Evolutionary conservation across 2,113 vertebrate species (phyloP).

Genomic region (Leucopsar rothschildi): DNA sequence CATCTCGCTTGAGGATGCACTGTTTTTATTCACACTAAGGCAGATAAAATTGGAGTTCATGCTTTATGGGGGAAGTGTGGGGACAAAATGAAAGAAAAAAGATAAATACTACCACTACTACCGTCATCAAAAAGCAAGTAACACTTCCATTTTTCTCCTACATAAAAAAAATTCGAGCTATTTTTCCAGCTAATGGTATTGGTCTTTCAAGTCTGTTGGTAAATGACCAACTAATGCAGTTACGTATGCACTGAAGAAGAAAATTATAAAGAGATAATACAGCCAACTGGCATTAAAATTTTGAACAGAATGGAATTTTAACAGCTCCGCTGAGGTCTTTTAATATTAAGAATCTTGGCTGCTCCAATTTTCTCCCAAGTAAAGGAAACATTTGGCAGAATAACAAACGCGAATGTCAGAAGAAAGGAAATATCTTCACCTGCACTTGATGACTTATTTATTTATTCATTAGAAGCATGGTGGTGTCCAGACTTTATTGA

Average conservation of each 20-base stretch:
- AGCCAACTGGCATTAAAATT: slow-evolving; percentile 11
- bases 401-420: neutral
- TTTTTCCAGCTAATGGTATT: neutral
- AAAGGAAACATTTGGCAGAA: neutral
- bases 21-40: neutral
- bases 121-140: neutral
- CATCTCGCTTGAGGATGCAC: neutral
- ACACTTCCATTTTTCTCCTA: neutral
- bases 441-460: neutral
- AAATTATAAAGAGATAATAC: neutral
- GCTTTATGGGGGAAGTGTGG: neutral
- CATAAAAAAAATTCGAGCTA: neutral
- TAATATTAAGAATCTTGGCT: neutral
- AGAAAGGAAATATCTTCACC: neutral
- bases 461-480: neutral
- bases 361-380: neutral
- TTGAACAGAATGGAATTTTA: neutral
- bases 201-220: slow-evolving; percentile 22
- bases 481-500: neutral
- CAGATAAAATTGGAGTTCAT: neutral
- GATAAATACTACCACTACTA: neutral
- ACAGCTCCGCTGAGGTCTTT: neutral
- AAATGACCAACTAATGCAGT: slow-evolving; percentile 24
- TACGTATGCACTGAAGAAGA: neutral
- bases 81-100: neutral